phyloP scores from a whole-genome alignment of 1,140 invertebrate species.

The Chironomus striatipennis region DNA sequence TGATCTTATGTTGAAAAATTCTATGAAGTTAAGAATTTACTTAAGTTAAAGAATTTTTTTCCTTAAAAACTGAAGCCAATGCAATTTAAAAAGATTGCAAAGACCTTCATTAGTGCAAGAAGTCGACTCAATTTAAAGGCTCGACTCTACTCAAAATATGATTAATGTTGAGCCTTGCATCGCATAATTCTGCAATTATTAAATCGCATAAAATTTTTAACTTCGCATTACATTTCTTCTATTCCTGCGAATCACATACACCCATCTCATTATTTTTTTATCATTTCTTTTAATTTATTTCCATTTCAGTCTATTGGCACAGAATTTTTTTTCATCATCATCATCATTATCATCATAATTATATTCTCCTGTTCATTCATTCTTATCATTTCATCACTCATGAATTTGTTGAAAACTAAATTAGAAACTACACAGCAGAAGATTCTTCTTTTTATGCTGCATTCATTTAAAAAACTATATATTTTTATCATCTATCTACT shows the following conservation, averaged over 20 bases:
- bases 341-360: slow-evolving; percentile 22
- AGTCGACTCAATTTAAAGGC: too few species aligned
- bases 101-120: too few species aligned
- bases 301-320: slow-evolving; percentile 39
- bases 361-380: neutral
- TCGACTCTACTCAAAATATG: too few species aligned
- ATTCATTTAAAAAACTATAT: too few species aligned
- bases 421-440: neutral
- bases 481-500: neutral
- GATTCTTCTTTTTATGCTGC: neutral
- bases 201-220: neutral
- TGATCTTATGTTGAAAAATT: too few species aligned
- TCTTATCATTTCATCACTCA: neutral
- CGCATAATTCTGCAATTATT: too few species aligned
- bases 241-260: neutral
- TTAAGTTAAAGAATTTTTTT: too few species aligned
- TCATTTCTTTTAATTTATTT: neutral
- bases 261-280: neutral
- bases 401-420: neutral
- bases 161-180: too few species aligned
- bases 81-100: too few species aligned
- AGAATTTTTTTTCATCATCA: slow-evolving; percentile 29
- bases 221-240: neutral
- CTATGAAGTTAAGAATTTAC: too few species aligned
- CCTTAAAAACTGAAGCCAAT: too few species aligned